Conservation (phyloP, 2,113 vertebrate species). For the Anser brachyrhynchus region DNA sequence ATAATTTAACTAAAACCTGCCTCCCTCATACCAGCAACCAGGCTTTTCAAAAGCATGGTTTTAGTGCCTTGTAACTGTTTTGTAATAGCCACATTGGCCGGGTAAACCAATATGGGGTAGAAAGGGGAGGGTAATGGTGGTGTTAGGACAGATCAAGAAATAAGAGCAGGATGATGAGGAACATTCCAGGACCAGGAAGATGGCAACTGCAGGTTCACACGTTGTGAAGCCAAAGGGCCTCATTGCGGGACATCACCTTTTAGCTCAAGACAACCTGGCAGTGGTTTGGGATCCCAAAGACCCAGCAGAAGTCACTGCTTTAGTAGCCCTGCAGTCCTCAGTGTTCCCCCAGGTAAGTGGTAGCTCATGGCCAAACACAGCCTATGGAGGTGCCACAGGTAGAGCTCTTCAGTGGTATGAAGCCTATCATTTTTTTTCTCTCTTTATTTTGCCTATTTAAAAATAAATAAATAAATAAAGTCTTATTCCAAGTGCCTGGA, state of each 20-base stretch:
- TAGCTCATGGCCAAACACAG: background rate
- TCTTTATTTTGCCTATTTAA: background rate
- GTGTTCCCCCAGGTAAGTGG: background rate
- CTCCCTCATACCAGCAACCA: background rate
- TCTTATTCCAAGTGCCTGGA: background rate
- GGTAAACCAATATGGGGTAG: background rate
- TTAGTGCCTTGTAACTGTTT: background rate
- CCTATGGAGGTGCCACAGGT: background rate
- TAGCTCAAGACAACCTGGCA: background rate
- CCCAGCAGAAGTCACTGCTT: background rate
- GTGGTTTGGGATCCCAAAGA: background rate
- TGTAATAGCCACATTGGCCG: background rate
- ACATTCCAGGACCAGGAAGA: background rate
- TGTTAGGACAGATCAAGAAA: background rate
- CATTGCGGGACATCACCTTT: background rate
- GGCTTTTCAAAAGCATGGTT: background rate
- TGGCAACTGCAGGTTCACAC: background rate
- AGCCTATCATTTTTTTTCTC: background rate
- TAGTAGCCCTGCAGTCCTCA: background rate
- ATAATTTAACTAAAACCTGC: background rate
- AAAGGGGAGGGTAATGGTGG: background rate
- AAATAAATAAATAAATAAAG: no score
- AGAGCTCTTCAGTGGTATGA: background rate
- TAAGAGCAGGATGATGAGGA: background rate
- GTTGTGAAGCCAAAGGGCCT: background rate